Base-by-base conservation (phyloP, 2,888 invertebrate genomes). In the Nomada hirtipes region DNA sequence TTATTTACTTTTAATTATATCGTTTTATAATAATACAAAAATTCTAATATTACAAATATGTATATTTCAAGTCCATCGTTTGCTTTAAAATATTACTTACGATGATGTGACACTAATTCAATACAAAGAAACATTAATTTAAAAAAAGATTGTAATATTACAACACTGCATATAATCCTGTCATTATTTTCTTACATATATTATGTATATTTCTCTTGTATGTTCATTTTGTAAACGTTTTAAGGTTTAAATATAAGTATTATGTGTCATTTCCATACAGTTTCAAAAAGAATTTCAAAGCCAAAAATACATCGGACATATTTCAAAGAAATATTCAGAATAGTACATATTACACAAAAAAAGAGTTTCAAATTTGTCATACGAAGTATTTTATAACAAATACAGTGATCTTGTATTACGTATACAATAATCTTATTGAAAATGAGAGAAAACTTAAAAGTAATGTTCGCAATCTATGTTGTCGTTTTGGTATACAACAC, bases 401-500 rank as follows among this genome's bases (percentile, higher is more conserved):
- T 82, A 74, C 67, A 65, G 74, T 67, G 63, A 76, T 55, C n/a
- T 15, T 74, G 78, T 53, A 82, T 72, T 75, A 61, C 72, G 74
- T 84, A 76, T 83, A 86, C 75, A 82, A 69, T 81, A 63, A 67
- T 69, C 71, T 74, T 87, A 86, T 77, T 82, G 70, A 72, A 80
- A 88, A 87, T 86, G 81, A 86, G 77, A 75, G 77, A 75, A 79
- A 86, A 86, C 72, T 82, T 88, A 83, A 79, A 79, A 60, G 29
- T 79, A 83, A 84, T 55, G 50, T 47, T 80, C 74, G 73, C 79
- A 78, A 83, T 83, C 79, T 92, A 92, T 67, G 86, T 87, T 85
- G 88, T 81, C 81, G 88, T 89, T 83, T 90, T 92, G 75, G 91
- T 90, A 79, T 93, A 93, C 73, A 92, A 88, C 75, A 93, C 82